Conservation (phyloP, 2,113 vertebrate species). For the Telmatochromis sp. region DNA sequence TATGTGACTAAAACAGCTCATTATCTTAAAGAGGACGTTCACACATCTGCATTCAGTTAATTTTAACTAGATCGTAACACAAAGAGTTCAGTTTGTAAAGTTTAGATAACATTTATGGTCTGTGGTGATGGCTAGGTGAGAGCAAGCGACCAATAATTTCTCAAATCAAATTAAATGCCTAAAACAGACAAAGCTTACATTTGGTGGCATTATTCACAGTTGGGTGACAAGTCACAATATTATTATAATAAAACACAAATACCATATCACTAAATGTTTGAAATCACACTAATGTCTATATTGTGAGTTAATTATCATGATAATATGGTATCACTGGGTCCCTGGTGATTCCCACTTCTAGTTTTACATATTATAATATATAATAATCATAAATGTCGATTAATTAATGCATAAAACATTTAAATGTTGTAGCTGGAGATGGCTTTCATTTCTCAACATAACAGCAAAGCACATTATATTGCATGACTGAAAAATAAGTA, state of each 20-base stretch:
- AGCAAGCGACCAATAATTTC: background rate
- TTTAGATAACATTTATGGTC: background rate
- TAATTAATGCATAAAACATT: background rate
- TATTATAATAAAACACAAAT: background rate
- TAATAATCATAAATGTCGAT: background rate
- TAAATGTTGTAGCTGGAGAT: background rate
- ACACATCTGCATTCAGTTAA: background rate
- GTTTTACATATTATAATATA: background rate
- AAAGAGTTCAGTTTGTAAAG: background rate
- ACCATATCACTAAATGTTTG: background rate
- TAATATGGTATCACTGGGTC: background rate
- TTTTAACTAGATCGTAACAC: background rate
- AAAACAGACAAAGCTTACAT: background rate
- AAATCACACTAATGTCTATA: background rate
- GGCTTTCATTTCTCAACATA: background rate
- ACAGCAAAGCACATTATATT: accelerated
- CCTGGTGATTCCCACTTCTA: background rate
- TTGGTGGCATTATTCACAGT: background rate
- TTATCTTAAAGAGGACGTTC: background rate
- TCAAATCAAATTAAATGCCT: background rate
- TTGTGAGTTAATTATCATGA: background rate
- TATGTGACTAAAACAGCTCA: background rate
- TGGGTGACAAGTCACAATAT: background rate
- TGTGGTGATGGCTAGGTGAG: background rate
- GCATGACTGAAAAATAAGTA: background rate